Base-by-base conservation (phyloP, 2,113 vertebrate species). In the Pandion haliaetus region DNA sequence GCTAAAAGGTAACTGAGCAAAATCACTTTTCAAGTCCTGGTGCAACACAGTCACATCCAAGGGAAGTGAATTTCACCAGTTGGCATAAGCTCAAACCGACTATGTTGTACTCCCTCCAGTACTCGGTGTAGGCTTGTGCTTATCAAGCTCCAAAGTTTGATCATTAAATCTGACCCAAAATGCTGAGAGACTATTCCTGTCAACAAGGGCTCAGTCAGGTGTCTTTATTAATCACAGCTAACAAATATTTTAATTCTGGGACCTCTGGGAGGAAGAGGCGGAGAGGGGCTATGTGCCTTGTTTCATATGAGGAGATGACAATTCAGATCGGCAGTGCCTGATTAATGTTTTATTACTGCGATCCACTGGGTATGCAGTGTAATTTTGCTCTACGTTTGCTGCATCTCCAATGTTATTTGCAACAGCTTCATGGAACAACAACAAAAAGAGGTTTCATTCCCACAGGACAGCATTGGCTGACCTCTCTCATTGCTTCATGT, bases 311-410 rank as follows among this genome's bases (percentile, higher is more conserved):
- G 90, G 93, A 91, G 92, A 86, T 87, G 94, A 87, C 95, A 98
- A 95, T 82, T 84, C 97, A 95, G 98, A 97, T 97, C 98, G 96
- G 89, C 97, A 97, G 88, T 97, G 94, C 91, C 94, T 97, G 97
- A 98, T 98, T 92, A 98, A 98, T 98, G 96, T 98, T 98, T 98
- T 85, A 98, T 98, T 96, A 97, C 62, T 62, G 85, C 40, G 96
- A 98, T 97, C 97, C 97, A 88, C 96, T 91, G 98, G 97, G 97
- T 93, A 96, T 97, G 94, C 93, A 3, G 96, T 80, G 95, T 82
- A 96, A 95, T 96, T 91, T 84, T 86, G 58, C 71, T 94, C 83
- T 71, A 59, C 55, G 25, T 79, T 81, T 2, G 1, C 90, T 91
- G 91, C 94, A 96, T 97, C 90, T 88, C 91, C 88, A 88, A 86